Evolutionary conservation across 2,113 vertebrate genomes (phyloP), one percentile per base, ranked within the genome.

Genomic region (Nerophis lumbriciformis): DNA sequence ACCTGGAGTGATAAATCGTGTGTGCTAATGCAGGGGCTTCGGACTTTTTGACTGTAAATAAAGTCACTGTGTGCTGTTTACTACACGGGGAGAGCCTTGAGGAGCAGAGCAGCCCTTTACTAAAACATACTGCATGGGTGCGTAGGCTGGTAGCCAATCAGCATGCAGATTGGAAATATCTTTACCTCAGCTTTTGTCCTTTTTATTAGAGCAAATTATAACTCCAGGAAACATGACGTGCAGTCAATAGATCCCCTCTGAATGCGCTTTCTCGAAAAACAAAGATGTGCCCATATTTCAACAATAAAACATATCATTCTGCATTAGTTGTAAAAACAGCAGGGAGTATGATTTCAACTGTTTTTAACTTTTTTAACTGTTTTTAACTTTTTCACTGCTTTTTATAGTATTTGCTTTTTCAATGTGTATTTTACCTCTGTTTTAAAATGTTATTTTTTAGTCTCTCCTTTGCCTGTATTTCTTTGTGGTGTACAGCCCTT

Each of bases 1-100:
- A 69, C 80, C 79, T 69, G 42, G 53, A 79, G 85, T 74, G 78
- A 88, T 89, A 85, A 88, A 88, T 89, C 86, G 86, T 65, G 35
- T 0, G 8, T 63, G 11, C 84, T 87, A 84, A 89, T 84, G 86
- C 77, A 82, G 73, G 79, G 39, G 65, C 77, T 82, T 77, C 77
- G 73, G 74, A 82, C 66, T 86, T 82, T 83, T 65, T 72, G 82
- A 88, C 83, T 82, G 84, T 88, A 88, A 88, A 88, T 87, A 86
- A 88, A 88, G 76, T 84, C 77, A 62, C 56, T 69, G 69, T 76
- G 71, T 65, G 69, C 78, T 77, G 77, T 73, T 84, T 82, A 83
- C 73, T 69, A 44, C 59, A 71, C 48, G 45, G 73, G 71, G 58
- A 72, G 69, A 78, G 77, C 77, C 78, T 76, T 60, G 63, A 81